phyloP scores from a whole-genome alignment of 2,797 vertebrate species.

The Selene dorsalis region DNA sequence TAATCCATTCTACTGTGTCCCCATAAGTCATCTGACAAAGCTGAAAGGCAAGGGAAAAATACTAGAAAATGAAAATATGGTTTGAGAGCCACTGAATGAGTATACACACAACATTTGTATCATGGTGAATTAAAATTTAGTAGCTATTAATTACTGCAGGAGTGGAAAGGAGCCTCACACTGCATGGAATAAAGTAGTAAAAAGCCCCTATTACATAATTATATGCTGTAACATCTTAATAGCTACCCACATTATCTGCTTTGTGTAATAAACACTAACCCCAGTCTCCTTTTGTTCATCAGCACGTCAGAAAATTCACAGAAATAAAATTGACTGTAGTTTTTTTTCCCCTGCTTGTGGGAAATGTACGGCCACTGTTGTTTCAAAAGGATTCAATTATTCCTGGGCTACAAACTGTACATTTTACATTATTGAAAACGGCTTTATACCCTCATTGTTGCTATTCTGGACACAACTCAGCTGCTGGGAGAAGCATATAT shows the following conservation, averaged over 20 bases:
- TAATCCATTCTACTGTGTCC: slow-evolving; percentile 26
- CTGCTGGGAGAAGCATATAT: not conserved
- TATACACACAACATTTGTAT: slow-evolving; percentile 16
- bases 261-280: slow-evolving; percentile 53
- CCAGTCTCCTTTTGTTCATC: slow-evolving; percentile 31
- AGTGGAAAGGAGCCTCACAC: slow-evolving; percentile 19
- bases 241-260: slow-evolving; percentile 56
- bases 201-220: slow-evolving; percentile 60
- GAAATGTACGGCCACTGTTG: not conserved
- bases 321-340: slow-evolving; percentile 1
- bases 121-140: slow-evolving; percentile 25
- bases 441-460: not conserved
- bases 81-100: not conserved
- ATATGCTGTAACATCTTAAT: slow-evolving; percentile 60
- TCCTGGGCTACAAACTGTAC: not conserved
- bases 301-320: slow-evolving; percentile 7
- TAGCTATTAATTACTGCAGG: slow-evolving; percentile 46
- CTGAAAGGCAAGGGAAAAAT: not conserved
- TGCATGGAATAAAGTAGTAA: slow-evolving; percentile 40
- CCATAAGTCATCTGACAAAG: slow-evolving; percentile 27
- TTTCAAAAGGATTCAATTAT: not conserved
- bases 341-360: not conserved
- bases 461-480: not conserved
- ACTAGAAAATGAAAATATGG: not conserved
- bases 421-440: not conserved